Evolutionary conservation across 2,888 invertebrate species (phyloP), one percentile per base, ranked within the genome.

Genomic region (Tanypteryx hageni): DNA sequence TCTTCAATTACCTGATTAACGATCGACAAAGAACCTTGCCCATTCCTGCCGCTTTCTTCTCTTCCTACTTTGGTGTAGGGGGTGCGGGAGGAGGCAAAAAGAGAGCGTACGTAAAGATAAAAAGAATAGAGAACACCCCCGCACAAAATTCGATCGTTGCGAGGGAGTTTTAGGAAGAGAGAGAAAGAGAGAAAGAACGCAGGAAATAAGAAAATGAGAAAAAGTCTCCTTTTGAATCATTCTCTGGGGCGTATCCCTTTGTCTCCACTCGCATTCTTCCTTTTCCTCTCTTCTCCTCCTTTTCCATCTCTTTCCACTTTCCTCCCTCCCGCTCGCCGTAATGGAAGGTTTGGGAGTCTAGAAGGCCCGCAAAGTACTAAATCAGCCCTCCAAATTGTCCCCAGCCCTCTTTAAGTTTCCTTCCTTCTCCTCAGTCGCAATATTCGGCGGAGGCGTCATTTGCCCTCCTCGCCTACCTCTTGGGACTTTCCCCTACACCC

Each of bases 1-100:
- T 89, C 89, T 89, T 89, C 89, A 89, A 89, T 89, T 89, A 89
- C 89, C 89, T 89, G 89, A 89, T 89, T 89, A 89, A 64, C 89
- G 64, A 89, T 89, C 89, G 61, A 61, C 64, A 89, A 89, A 89
- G 57, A n/a, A 64, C 10, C 64, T 44, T 89, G 18, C 44, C 64
- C 27, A 10, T 61, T 68, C 89, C 89, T 31, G 18, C 18, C 57
- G 18, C 64, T 16, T n/a, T 56, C 89, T 61, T 31, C 44, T 44
- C n/a, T 64, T 18, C 31, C 31, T 86, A n/a, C 31, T 57, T 83
- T 83, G 18, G 57, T n/a, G 18, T 83, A 56, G 44, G 83, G 56
- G 56, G 86, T 8, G 0, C 7, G 11, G 68, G 44, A 44, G 0
- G 61, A 8, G 22, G 86, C 4, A 59, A 27, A 22, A 22, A 11